These are phyloP conservation scores for honey bee (Apis mellifera) DNA, from an alignment of 1,140 invertebrate genomes.

Conservation along the genomic window DNA sequence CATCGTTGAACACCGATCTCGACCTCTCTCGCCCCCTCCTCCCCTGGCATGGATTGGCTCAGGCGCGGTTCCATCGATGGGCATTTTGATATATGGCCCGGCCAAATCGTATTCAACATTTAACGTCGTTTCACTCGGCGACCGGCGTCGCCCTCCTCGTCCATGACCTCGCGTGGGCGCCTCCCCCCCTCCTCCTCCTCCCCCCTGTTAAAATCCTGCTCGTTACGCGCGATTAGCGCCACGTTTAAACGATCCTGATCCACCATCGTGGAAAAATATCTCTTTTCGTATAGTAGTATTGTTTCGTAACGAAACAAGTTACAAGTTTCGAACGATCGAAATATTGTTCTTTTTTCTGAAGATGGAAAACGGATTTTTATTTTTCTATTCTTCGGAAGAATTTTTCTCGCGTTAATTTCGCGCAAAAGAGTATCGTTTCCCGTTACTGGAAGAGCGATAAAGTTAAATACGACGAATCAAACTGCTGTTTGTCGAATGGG, in stretches of 20 bases:
- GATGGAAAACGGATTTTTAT: too few species aligned
- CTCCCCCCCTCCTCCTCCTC: background rate
- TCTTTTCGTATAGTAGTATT: too few species aligned
- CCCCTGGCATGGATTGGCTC: conserved; percentile 50
- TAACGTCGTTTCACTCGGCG: conserved; percentile 38
- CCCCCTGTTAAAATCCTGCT: conserved; percentile 55
- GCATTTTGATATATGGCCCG: conserved; percentile 48
- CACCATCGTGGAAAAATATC: background rate
- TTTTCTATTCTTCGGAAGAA: too few species aligned
- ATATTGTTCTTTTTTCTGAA: too few species aligned
- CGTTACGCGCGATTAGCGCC: conserved; percentile 55
- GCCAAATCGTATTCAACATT: conserved; percentile 52
- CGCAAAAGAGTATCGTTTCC: too few species aligned
- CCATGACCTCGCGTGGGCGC: conserved; percentile 1
- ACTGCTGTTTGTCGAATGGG: too few species aligned
- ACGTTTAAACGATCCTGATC: too few species aligned
- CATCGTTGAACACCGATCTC: conserved; percentile 34
- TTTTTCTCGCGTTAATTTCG: background rate
- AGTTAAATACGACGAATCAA: too few species aligned
- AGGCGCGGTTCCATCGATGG: conserved; percentile 43
- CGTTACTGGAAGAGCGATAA: too few species aligned
- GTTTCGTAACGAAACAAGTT: too few species aligned
- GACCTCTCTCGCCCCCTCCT: background rate
- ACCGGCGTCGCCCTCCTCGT: background rate
- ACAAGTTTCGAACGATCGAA: too few species aligned